Evolutionary conservation across 2,113 vertebrate genomes (phyloP), one percentile per base, ranked within the genome.

Genomic region (Cathartes aura): DNA sequence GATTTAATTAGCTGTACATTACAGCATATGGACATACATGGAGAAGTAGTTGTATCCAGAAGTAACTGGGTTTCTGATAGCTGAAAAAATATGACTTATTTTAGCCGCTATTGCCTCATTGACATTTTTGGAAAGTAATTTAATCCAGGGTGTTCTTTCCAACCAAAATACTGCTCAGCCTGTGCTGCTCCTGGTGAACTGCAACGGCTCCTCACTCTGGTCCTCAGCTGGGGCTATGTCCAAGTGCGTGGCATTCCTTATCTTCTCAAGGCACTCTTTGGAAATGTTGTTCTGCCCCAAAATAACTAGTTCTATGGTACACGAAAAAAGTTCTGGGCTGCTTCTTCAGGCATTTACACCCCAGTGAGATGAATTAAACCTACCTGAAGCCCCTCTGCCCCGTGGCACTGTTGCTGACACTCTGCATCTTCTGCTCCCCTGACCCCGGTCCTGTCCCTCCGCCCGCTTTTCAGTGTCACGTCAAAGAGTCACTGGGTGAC

Each of bases 391-490:
- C 24, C 32, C 52, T 63, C 27, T 80, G 5, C 29, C 8, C 15
- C 1, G 0, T 23, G 59, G 26, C 63, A 8, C 32, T 26, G 21
- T 13, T 21, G 8, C 68, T 42, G 64, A 29, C 42, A 3, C 48
- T 12, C 55, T 50, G n/a, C 48, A 23, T 12, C 43, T 29, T 5
- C 42, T 58, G 50, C 73, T 79, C 27, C 34, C 62, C 15, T 26
- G 38, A 12, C 58, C 20, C 20, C 12, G 36, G 5, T 30, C 10
- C 56, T n/a, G 15, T 38, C 32, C 56, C 66, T 40, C 58, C 53
- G 13, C 30, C 50, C 2, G 0, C 26, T 15, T 42, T 19, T 12
- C 17, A 12, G 42, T 34, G 62, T 26, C 6, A 0, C 74, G 12
- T 11, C 74, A 9, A 14, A 6, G 6, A 11, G 56, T 8, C 43